Evolutionary conservation across 1,140 invertebrate species (phyloP).

Genomic region (Ceratosolen fusciceps): DNA sequence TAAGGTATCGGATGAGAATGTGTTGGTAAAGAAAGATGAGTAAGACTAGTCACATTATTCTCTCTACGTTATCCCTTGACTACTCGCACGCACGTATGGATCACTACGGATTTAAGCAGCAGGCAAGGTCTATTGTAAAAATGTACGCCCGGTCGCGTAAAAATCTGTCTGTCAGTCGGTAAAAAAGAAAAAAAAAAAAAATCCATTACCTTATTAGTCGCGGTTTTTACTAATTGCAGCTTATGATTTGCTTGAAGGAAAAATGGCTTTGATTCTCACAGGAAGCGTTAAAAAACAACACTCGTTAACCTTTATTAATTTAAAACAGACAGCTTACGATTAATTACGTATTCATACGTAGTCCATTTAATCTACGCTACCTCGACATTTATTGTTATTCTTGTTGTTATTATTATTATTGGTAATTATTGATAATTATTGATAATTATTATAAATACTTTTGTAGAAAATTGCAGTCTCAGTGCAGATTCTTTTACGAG

Average conservation of each 20-base stretch:
- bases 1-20: slow-evolving; percentile 9
- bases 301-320: slow-evolving; percentile 29
- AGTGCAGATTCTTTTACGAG: slow-evolving; percentile 26
- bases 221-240: slow-evolving; percentile 8
- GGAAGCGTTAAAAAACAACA: slow-evolving; percentile 40
- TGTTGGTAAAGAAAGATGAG: too few relatives aligned
- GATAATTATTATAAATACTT: slow-evolving; percentile 39
- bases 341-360: too few relatives aligned
- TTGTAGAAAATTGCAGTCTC: slow-evolving; percentile 48
- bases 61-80: slow-evolving; percentile 21
- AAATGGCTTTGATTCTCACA: slow-evolving; percentile 19
- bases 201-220: slow-evolving; percentile 9
- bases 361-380: not conserved
- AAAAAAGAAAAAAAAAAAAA: not conserved
- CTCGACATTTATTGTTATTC: too few relatives aligned
- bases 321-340: slow-evolving; percentile 15
- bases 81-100: slow-evolving; percentile 12
- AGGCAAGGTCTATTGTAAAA: slow-evolving; percentile 32
- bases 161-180: too few relatives aligned
- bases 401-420: too few relatives aligned
- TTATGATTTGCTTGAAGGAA: not conserved
- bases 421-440: slow-evolving; percentile 12
- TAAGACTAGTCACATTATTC: not conserved
- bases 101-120: not conserved
- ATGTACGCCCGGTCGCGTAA: not conserved